Evolutionary conservation across 2,888 invertebrate species (phyloP).

Genomic region (Elmis aenea): DNA sequence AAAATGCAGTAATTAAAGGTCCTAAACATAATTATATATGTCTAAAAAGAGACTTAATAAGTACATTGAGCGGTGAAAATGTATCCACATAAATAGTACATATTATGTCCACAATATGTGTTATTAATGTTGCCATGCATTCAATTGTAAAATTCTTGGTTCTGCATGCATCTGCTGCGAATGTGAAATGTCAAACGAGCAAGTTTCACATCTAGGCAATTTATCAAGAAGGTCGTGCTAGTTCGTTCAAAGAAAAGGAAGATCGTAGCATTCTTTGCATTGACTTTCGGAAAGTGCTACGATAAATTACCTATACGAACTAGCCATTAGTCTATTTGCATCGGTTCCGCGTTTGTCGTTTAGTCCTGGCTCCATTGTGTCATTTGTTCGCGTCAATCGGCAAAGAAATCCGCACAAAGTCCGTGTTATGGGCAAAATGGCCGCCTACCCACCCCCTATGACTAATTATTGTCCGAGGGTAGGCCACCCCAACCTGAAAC

Average conservation of each 20-base stretch:
- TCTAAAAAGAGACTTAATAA: too few species aligned
- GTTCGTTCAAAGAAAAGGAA: constrained; percentile 34
- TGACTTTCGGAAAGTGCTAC: constrained; percentile 42
- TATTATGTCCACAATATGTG: too few species aligned
- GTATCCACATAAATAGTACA: too few species aligned
- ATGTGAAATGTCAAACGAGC: constrained; percentile 22
- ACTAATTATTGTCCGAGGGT: constrained; percentile 45
- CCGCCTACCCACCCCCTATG: constrained; percentile 41
- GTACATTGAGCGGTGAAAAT: too few species aligned
- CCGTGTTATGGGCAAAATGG: constrained; percentile 34
- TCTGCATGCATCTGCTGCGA: constrained; percentile 23
- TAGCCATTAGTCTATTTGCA: constrained; percentile 45
- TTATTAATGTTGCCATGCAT: too few species aligned
- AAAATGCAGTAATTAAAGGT: too few species aligned
- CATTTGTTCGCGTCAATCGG: constrained; percentile 22
- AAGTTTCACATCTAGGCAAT: constrained; percentile 36
- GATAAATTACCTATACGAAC: constrained; percentile 45
- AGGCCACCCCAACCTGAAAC: constrained; percentile 31
- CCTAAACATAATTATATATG: too few species aligned
- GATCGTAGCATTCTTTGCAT: constrained; percentile 41
- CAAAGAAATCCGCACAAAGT: constrained; percentile 21
- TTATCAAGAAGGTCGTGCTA: constrained; percentile 34
- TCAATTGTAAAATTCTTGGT: too few species aligned
- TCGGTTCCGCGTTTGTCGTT: constrained; percentile 33
- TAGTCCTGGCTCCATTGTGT: constrained; percentile 21